A percentile compares a stretch with the other conserved stretches of the same genome.
Conservation (phyloP, 1,140 invertebrate species). For the Solenopsis invicta region DNA sequence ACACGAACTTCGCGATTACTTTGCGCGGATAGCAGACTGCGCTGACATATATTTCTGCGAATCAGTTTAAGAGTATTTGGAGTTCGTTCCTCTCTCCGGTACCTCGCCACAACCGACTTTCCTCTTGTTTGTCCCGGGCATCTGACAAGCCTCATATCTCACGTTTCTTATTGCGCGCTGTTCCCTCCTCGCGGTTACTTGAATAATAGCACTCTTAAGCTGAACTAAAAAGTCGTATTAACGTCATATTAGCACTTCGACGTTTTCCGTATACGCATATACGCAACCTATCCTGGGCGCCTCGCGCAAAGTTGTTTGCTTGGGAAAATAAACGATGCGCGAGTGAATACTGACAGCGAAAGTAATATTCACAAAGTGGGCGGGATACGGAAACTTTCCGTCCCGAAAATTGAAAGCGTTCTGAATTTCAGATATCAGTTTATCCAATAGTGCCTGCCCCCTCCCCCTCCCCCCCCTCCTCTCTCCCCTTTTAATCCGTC, state of each 20-base stretch:
- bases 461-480: too few species aligned
- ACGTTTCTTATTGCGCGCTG: neutral
- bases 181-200: neutral
- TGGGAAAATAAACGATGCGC: neutral
- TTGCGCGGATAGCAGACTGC: constrained; percentile 53
- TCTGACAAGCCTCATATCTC: constrained; percentile 12
- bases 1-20: constrained; percentile 62
- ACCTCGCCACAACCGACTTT: constrained; percentile 37
- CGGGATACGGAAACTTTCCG: neutral
- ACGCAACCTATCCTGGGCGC: neutral
- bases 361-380: neutral
- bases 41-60: constrained; percentile 56
- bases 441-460: neutral
- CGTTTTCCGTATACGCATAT: neutral
- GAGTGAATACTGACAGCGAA: neutral
- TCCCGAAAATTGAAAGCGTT: constrained; percentile 12
- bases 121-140: neutral
- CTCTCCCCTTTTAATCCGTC: neutral
- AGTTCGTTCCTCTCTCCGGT: constrained; percentile 1
- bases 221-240: constrained; percentile 12
- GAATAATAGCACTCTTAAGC: neutral
- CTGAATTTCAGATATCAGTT: constrained; percentile 37
- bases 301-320: neutral
- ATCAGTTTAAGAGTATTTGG: constrained; percentile 58
- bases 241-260: neutral